Conservation (phyloP, 2,797 vertebrate species). For the Arnoldichthys spilopterus region DNA sequence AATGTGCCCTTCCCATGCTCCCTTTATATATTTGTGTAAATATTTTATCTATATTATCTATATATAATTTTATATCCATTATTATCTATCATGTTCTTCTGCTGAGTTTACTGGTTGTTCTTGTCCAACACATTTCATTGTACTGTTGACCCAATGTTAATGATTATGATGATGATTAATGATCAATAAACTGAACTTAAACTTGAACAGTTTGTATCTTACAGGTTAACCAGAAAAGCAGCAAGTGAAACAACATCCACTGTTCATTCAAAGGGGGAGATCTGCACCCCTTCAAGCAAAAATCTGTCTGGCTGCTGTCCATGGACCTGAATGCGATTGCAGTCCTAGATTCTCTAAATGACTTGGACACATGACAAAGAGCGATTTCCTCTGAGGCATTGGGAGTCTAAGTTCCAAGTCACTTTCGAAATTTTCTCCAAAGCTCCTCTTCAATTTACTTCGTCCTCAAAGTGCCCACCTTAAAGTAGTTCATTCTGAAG, state of each 20-base stretch:
- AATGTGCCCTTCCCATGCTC: too few species aligned
- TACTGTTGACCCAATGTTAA: too few species aligned
- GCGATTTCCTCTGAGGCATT: not conserved
- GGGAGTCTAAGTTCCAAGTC: not conserved
- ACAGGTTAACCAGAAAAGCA: not conserved
- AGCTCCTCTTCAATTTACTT: not conserved
- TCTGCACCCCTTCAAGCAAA: not conserved
- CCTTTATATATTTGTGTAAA: too few species aligned
- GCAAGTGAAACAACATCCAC: not conserved
- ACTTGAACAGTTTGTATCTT: too few species aligned
- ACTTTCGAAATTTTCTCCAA: not conserved
- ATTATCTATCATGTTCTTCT: too few species aligned
- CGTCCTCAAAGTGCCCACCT: not conserved
- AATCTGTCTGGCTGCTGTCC: constrained; percentile 19
- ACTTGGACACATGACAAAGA: constrained; percentile 11
- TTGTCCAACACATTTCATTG: too few species aligned
- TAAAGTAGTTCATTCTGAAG: not conserved
- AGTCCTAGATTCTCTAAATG: not conserved
- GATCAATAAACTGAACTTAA: too few species aligned
- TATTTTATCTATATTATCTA: too few species aligned
- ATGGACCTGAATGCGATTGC: not conserved
- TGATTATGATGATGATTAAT: too few species aligned
- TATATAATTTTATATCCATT: too few species aligned
- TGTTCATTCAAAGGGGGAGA: not conserved
- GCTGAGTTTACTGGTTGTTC: too few species aligned